Percentiles rank a stretch among this genome's conserved stretches.
Evolutionary conservation across 1,140 invertebrate species (phyloP).

Genomic region (Acromyrmex heyeri): DNA sequence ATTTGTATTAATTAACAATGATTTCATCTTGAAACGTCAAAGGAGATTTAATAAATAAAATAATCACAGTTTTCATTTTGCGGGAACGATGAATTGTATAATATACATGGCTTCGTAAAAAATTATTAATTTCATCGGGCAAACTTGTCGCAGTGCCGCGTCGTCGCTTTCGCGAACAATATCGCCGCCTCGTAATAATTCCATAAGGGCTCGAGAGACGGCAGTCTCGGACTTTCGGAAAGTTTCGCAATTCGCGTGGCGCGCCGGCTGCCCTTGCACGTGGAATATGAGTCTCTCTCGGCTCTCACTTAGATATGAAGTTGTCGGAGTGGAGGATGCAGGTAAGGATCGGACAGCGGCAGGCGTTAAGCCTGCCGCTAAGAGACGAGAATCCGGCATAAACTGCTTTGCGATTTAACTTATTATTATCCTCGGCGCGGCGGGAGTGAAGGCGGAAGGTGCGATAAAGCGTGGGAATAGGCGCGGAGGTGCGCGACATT

Average conservation of each 20-base stretch:
- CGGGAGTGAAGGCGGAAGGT: background rate
- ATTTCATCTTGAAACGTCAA: background rate
- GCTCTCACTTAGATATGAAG: slow-evolving; percentile 13
- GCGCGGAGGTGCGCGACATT: slow-evolving; percentile 37
- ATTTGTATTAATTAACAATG: background rate
- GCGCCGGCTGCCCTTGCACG: background rate
- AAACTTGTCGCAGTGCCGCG: background rate
- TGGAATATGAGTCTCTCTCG: background rate
- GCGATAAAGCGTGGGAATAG: slow-evolving; percentile 39
- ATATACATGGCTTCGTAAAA: background rate
- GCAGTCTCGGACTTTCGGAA: slow-evolving; percentile 15
- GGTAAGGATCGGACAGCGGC: slow-evolving; percentile 36
- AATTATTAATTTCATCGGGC: background rate
- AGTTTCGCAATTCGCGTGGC: slow-evolving; percentile 44
- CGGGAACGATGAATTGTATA: background rate
- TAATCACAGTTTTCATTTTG: background rate
- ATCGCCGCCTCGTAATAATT: slow-evolving; percentile 31
- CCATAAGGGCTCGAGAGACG: background rate
- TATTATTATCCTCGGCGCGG: background rate
- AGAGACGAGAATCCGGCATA: slow-evolving; percentile 44
- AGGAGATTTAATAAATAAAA: background rate
- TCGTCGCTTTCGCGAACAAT: slow-evolving; percentile 1
- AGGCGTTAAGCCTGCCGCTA: slow-evolving; percentile 29
- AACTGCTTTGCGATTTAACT: slow-evolving; percentile 58
- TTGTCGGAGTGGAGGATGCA: slow-evolving; percentile 8